A percentile compares a stretch with the other conserved stretches of the same genome.
These are phyloP conservation scores for Timema podura DNA, from an alignment of 2,888 invertebrate genomes.

Conservation along the genomic window DNA sequence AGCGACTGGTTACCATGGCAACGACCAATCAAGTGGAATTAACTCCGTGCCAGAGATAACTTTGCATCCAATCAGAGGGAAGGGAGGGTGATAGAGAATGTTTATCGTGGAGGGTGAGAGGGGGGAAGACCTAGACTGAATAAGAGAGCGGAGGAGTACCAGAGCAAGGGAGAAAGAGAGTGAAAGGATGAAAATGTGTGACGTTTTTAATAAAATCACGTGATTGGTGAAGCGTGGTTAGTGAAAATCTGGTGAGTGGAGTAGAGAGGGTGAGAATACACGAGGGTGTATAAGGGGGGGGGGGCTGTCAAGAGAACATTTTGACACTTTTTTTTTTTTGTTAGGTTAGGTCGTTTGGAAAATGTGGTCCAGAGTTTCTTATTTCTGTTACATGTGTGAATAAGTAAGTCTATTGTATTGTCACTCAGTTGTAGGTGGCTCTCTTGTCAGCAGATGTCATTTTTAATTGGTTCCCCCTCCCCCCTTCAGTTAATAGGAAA, in stretches of 20 bases:
- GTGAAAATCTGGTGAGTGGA: constrained; percentile 27
- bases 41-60: constrained; percentile 32
- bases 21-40: constrained; percentile 34
- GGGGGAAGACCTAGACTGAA: neutral
- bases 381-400: too few relatives aligned
- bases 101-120: neutral
- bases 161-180: neutral
- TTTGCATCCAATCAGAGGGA: constrained; percentile 33
- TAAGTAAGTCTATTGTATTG: too few relatives aligned
- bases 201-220: constrained; percentile 34
- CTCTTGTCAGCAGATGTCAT: too few relatives aligned
- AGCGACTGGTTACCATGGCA: constrained; percentile 28
- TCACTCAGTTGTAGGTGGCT: too few relatives aligned
- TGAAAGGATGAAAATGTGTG: constrained; percentile 28
- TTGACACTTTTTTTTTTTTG: neutral
- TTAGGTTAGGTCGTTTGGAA: too few relatives aligned
- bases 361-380: too few relatives aligned
- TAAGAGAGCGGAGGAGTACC: neutral
- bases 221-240: constrained; percentile 33
- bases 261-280: neutral
- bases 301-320: neutral
- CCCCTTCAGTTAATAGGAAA: too few relatives aligned
- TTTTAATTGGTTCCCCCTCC: too few relatives aligned
- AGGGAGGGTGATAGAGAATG: neutral
- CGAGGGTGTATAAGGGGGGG: neutral